Percentiles rank a stretch among this genome's conserved stretches.
phyloP scores from a whole-genome alignment of 2,888 invertebrate species.

The Halocaridina rubra region DNA sequence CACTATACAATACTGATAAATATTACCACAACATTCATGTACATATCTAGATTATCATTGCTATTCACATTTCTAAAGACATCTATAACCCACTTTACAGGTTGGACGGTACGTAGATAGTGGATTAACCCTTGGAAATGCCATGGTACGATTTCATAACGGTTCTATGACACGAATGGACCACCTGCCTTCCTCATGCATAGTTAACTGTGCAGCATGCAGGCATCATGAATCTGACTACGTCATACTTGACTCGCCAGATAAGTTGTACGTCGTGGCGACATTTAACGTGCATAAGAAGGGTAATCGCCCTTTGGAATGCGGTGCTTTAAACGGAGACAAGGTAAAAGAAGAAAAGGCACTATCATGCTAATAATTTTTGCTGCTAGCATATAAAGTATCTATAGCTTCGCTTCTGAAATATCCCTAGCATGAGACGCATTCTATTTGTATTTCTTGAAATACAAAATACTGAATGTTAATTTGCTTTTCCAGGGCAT shows the following conservation, averaged over 20 bases:
- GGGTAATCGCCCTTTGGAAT: conserved; percentile 66
- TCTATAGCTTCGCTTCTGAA: no score
- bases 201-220: conserved; percentile 36
- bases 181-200: conserved; percentile 61
- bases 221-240: conserved; percentile 44
- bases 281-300: conserved; percentile 69
- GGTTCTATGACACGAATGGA: conserved; percentile 58
- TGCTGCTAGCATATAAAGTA: no score
- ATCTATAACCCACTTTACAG: no score
- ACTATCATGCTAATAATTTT: no score
- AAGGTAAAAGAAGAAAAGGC: conserved; percentile 45
- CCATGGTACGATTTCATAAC: conserved; percentile 48
- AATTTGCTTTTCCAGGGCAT: conserved; percentile 37
- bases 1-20: no score
- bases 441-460: not conserved
- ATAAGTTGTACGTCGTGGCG: conserved; percentile 67
- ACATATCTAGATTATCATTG: no score
- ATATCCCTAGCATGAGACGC: no score
- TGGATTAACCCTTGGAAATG: conserved; percentile 37
- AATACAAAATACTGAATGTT: not conserved
- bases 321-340: conserved; percentile 63
- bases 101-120: conserved; percentile 58
- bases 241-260: conserved; percentile 54
- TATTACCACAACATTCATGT: no score
- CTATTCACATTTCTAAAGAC: no score